These are phyloP conservation scores for Sphecodes monilicornis DNA, from an alignment of 2,888 invertebrate species.

Conservation along the genomic window DNA sequence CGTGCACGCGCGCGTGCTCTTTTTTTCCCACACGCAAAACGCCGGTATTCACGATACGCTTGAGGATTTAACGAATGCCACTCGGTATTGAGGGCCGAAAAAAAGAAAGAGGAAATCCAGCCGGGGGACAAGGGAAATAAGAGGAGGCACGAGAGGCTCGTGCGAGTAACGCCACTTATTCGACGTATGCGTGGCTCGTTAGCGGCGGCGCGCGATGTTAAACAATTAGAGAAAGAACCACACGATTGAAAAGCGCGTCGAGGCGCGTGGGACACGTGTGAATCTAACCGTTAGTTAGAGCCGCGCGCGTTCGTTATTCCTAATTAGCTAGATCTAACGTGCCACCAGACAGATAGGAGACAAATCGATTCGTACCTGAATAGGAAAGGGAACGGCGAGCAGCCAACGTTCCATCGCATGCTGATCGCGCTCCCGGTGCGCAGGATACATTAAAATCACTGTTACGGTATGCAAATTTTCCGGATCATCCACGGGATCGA, in stretches of 20 bases:
- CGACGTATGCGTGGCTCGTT: conserved; percentile 56
- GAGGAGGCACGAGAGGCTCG: conserved; percentile 24
- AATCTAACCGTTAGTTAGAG: conserved; percentile 71
- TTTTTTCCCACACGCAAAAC: conserved; percentile 24
- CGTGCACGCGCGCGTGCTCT: not conserved
- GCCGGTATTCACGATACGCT: conserved; percentile 2
- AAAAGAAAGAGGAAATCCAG: conserved; percentile 7
- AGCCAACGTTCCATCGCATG: conserved; percentile 25
- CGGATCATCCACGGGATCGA: not conserved
- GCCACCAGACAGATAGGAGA: conserved; percentile 55
- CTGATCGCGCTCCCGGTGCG: conserved; percentile 39
- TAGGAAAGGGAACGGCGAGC: not conserved
- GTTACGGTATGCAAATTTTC: conserved; percentile 46
- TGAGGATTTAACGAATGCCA: conserved; percentile 22
- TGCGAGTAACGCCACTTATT: conserved; percentile 45
- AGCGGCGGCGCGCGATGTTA: conserved; percentile 53
- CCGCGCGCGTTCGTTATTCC: conserved; percentile 68
- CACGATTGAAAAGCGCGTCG: conserved; percentile 58
- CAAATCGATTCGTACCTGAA: conserved; percentile 48
- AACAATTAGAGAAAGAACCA: conserved; percentile 67
- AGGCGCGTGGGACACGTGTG: conserved; percentile 74
- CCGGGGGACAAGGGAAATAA: conserved; percentile 5
- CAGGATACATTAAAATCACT: conserved; percentile 41
- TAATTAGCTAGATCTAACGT: conserved; percentile 73
- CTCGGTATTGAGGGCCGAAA: not conserved